phyloP scores from a whole-genome alignment of 2,888 invertebrate species.

The Craniophora ligustri region DNA sequence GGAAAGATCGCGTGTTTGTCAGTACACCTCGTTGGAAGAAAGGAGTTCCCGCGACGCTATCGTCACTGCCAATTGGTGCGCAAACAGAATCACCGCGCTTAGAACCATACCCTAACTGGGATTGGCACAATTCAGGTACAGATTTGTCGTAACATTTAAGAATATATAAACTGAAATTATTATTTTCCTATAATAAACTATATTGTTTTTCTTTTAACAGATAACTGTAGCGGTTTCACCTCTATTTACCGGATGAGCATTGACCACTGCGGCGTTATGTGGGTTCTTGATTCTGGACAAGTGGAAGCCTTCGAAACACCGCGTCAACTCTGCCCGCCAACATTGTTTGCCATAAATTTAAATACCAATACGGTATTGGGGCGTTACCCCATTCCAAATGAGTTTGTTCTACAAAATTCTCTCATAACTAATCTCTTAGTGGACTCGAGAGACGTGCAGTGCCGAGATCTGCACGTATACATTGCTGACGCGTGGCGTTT shows the following conservation, averaged over 20 bases:
- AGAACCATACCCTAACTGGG: conserved; percentile 93
- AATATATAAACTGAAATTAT: background rate
- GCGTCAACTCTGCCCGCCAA: conserved; percentile 92
- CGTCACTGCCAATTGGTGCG: conserved; percentile 89
- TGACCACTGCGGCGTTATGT: conserved; percentile 93
- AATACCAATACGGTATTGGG: conserved; percentile 90
- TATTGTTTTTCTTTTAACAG: conserved; percentile 55
- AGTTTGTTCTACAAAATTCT: conserved; percentile 91
- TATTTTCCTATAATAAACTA: background rate
- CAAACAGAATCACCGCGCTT: conserved; percentile 89
- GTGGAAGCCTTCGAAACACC: conserved; percentile 90
- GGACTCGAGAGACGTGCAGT: conserved; percentile 89
- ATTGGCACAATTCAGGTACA: conserved; percentile 89
- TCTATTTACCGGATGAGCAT: conserved; percentile 94
- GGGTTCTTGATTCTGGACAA: conserved; percentile 94
- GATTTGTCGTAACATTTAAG: background rate
- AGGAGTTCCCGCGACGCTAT: conserved; percentile 93
- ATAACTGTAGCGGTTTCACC: conserved; percentile 89
- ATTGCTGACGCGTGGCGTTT: conserved; percentile 92
- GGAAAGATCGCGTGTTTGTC: conserved; percentile 91
- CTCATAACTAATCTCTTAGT: conserved; percentile 91
- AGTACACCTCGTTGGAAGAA: conserved; percentile 93
- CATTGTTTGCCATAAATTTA: conserved; percentile 92
- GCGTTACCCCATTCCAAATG: conserved; percentile 90
- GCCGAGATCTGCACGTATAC: conserved; percentile 90